A percentile compares a stretch with the other conserved stretches of the same genome.
phyloP scores from a whole-genome alignment of 2,797 vertebrate species.

The Nasua narica region DNA sequence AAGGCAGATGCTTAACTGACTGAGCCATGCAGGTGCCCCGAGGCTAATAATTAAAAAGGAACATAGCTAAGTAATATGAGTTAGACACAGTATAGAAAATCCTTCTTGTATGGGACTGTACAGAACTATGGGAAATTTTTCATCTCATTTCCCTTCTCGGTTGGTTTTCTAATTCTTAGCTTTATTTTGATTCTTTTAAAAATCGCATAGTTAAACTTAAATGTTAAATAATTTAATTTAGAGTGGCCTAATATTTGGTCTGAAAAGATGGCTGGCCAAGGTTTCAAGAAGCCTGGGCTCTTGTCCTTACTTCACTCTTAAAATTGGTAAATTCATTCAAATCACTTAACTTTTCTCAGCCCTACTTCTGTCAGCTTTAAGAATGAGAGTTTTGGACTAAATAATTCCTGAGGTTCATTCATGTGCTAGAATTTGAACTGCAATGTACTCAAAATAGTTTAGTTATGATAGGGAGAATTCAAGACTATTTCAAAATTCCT shows the following conservation, averaged over 20 bases:
- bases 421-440: not conserved
- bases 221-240: not conserved
- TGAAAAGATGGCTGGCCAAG: not conserved
- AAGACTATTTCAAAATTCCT: not conserved
- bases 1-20: no score
- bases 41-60: not conserved
- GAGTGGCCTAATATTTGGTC: not conserved
- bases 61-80: not conserved
- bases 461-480: not conserved
- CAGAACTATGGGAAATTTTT: not conserved
- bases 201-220: not conserved
- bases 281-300: not conserved
- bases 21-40: not conserved
- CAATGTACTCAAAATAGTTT: not conserved
- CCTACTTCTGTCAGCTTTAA: not conserved
- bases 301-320: not conserved
- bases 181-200: slow-evolving; percentile 29
- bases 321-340: not conserved
- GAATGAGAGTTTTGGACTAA: not conserved
- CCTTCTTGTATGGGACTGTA: not conserved
- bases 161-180: not conserved
- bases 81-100: not conserved
- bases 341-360: not conserved
- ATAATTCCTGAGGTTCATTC: not conserved
- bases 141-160: not conserved